phyloP scores from a whole-genome alignment of 2,113 vertebrate species.

The Acinonyx jubatus region DNA sequence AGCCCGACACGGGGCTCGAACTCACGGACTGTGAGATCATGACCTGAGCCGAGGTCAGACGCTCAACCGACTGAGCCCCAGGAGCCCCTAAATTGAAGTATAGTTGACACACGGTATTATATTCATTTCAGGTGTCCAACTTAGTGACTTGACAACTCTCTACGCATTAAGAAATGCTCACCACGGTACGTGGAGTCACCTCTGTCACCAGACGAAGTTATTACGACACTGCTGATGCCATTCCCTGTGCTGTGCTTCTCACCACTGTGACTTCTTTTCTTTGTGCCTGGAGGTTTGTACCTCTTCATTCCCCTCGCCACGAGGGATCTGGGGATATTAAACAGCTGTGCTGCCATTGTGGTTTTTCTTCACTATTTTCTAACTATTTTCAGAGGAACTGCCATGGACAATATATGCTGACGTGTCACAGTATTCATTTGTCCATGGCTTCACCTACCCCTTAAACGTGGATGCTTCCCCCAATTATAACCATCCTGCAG shows the following conservation, averaged over 20 bases:
- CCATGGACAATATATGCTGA: neutral
- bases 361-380: neutral
- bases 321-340: neutral
- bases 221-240: rapidly evolving
- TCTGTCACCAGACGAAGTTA: neutral
- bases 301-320: neutral
- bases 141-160: neutral
- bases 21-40: too few relatives aligned
- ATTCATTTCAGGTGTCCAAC: neutral
- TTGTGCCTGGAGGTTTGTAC: neutral
- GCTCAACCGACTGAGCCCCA: too few relatives aligned
- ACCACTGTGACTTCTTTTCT: neutral
- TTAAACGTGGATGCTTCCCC: neutral
- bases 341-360: neutral
- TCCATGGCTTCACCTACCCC: neutral
- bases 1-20: too few relatives aligned
- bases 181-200: neutral
- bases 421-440: neutral
- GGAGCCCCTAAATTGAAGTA: neutral
- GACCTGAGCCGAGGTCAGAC: too few relatives aligned
- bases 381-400: neutral
- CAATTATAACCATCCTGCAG: neutral
- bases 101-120: neutral
- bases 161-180: neutral
- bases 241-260: neutral